These are phyloP conservation scores for Psittacula echo DNA, from an alignment of 2,797 vertebrate species.

Conservation along the genomic window DNA sequence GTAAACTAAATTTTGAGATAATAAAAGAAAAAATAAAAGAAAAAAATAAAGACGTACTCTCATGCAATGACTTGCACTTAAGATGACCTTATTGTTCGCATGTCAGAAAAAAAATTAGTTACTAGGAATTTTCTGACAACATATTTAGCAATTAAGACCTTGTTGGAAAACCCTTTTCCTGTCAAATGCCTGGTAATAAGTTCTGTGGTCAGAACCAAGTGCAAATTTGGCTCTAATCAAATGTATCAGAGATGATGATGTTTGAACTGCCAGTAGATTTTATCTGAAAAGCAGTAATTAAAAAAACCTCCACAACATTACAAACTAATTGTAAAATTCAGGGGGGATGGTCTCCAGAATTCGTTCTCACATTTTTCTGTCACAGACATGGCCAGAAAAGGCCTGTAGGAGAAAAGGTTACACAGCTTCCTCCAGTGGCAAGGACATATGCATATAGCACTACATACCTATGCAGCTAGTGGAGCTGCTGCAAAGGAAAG, in stretches of 20 bases:
- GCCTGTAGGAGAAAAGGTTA: not conserved
- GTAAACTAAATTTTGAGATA: not conserved
- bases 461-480: not conserved
- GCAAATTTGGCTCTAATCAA: not conserved
- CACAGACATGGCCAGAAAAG: not conserved
- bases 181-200: not conserved
- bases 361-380: not conserved
- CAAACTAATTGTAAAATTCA: not conserved
- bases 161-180: not conserved
- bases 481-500: not conserved
- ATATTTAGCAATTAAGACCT: not conserved
- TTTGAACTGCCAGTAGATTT: not conserved
- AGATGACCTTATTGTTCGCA: not conserved
- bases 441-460: not conserved
- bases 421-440: not conserved
- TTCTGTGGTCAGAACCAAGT: not conserved
- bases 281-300: not conserved
- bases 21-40: not conserved
- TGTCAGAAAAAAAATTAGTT: not conserved
- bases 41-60: not conserved
- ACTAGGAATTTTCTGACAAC: conserved; percentile 2
- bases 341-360: not conserved
- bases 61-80: not conserved
- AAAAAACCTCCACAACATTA: not conserved
- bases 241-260: not conserved